Evolutionary conservation across 1,140 invertebrate genomes (phyloP), one percentile per base, ranked within the genome.

Genomic region (Rhagoletis pomonella): DNA sequence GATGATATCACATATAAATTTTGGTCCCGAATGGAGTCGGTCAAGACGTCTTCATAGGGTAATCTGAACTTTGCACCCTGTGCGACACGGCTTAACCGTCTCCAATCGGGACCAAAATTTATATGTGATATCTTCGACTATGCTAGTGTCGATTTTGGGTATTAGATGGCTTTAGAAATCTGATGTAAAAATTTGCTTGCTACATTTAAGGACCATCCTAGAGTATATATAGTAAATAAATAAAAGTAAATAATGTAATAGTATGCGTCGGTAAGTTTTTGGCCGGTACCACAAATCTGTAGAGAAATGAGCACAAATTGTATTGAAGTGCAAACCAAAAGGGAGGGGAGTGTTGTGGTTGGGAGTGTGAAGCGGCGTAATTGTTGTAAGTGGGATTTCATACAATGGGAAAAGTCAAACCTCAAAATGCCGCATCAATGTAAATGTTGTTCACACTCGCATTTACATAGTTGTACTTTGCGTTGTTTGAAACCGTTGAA

Each of bases 371-470:
- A 81, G 42, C 73, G 73, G 10, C 19, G 47, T 81, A 29, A 9
- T 47, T 81, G 17, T 47, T 81, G 17, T 55, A 29, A 55, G 73
- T 55, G n/a, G 17, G 14, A 81, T 19, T 29, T 55, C 17, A 55
- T 42, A 55, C 47, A 81, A 81, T 81, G 73, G 73, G 73, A 81
- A 81, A 81, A 81, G 73, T 81, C 47, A 81, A 81, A 81, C 73
- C 47, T 81, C 42, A 81, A 81, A 81, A 81, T 81, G 73, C 73
- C 7, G 19, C 73, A 81, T 47, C 73, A 81, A 42, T n/a, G 44
- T 81, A 29, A 81, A 81, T 10, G n/a, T 47, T 67, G 44, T 19
- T 50, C 14, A 55, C 19, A 81, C 73, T 19, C 3, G 9, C 47
- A 81, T 5, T 3, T 17, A 73, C 44, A 47, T 4, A 9, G 44